These are phyloP conservation scores for Melanotaenia trifasciata DNA, from an alignment of 2,797 vertebrate genomes.

Conservation along the genomic window DNA sequence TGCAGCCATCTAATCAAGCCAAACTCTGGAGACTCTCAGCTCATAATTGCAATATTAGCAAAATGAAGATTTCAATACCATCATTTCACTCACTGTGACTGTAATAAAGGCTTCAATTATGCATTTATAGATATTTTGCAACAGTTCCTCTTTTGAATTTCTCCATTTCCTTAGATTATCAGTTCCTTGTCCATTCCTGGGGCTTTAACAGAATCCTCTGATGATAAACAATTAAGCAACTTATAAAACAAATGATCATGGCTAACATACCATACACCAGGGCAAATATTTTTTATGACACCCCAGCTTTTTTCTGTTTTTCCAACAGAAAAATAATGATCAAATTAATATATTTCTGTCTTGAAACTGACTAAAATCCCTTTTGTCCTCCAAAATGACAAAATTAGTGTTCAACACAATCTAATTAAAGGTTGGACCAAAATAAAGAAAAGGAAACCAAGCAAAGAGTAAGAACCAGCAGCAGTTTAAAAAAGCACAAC, in stretches of 20 bases:
- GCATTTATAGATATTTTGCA: slow-evolving; percentile 43
- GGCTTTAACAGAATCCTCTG: neutral
- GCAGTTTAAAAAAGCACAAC: neutral
- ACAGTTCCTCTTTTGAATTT: slow-evolving; percentile 2
- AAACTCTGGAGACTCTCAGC: slow-evolving; percentile 62
- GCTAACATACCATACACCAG: neutral
- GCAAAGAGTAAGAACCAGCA: neutral
- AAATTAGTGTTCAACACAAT: neutral
- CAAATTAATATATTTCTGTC: neutral
- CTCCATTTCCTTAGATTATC: neutral
- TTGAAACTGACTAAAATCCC: neutral
- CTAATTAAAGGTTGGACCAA: neutral
- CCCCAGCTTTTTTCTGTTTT: too few relatives aligned
- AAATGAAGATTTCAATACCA: slow-evolving; percentile 69
- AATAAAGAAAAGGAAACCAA: neutral
- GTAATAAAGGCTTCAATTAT: slow-evolving; percentile 71
- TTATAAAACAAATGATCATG: neutral
- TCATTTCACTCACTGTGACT: slow-evolving; percentile 63
- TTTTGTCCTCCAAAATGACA: neutral
- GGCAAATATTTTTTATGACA: too few relatives aligned
- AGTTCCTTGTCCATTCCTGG: slow-evolving; percentile 7
- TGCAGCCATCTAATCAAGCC: slow-evolving; percentile 71
- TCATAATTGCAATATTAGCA: slow-evolving; percentile 70
- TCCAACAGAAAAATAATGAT: neutral
- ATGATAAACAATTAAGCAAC: slow-evolving; percentile 14